A percentile compares a stretch with the other conserved stretches of the same genome.
phyloP scores from a whole-genome alignment of 92 coral and sea anemone genomes.

The Porites lobata region DNA sequence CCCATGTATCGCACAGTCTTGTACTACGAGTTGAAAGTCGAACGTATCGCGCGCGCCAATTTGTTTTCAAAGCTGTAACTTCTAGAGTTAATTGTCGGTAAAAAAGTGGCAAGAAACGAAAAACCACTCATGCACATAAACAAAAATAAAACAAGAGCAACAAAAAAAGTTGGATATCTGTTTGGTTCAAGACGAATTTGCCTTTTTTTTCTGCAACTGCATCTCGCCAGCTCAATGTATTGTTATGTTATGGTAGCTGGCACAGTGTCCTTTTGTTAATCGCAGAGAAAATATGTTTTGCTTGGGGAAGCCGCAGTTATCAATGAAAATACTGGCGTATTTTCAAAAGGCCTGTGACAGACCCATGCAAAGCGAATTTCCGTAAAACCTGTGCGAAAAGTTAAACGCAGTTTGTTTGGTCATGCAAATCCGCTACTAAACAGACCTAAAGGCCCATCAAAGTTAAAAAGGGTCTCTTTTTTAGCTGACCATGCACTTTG shows the following conservation, averaged over 20 bases:
- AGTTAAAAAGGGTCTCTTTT: too few relatives aligned
- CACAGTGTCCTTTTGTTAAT: constrained; percentile 8
- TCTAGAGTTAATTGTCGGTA: too few relatives aligned
- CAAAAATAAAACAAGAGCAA: too few relatives aligned
- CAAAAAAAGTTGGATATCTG: too few relatives aligned
- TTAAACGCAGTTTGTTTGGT: constrained; percentile 1
- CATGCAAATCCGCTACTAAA: background rate
- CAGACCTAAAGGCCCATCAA: too few relatives aligned
- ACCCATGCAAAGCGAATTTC: constrained; percentile 47
- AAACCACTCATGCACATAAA: too few relatives aligned
- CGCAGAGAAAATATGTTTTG: constrained; percentile 39
- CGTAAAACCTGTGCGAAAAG: constrained; percentile 8
- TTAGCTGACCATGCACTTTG: too few relatives aligned
- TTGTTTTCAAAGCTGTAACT: too few relatives aligned
- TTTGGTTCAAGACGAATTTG: background rate
- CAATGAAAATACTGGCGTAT: constrained; percentile 28
- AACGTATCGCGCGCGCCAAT: too few relatives aligned
- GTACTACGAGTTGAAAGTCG: too few relatives aligned
- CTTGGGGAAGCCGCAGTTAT: constrained; percentile 37
- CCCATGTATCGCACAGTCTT: too few relatives aligned
- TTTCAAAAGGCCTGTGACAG: background rate
- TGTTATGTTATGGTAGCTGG: background rate
- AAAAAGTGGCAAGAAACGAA: too few relatives aligned
- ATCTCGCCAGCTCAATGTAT: background rate
- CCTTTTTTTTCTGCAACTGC: background rate